A percentile compares a stretch with the other conserved stretches of the same genome.
Conservation (phyloP, 2,888 invertebrate genomes). For the Clitarchus hookeri region DNA sequence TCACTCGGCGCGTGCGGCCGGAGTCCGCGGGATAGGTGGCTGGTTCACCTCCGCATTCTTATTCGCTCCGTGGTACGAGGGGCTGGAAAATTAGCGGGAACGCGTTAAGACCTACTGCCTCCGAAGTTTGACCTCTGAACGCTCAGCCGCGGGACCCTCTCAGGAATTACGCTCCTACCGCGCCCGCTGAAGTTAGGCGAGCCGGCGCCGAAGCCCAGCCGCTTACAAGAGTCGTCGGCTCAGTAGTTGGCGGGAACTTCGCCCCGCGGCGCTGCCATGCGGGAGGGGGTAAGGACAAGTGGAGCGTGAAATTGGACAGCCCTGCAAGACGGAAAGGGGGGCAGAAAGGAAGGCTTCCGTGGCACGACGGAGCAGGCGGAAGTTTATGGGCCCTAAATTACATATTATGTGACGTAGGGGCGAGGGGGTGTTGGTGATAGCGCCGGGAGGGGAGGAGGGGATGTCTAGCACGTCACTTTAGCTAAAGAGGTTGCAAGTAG, state of each 20-base stretch:
- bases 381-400: conserved; percentile 24
- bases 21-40: no score
- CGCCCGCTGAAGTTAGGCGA: background rate
- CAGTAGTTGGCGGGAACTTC: background rate
- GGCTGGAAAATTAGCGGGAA: background rate
- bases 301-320: conserved; percentile 26
- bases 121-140: background rate
- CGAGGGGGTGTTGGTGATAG: no score
- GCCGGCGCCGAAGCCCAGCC: background rate
- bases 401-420: conserved; percentile 19
- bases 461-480: background rate
- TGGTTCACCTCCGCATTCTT: no score
- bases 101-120: no score
- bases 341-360: background rate
- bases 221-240: conserved; percentile 6
- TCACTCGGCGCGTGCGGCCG: no score
- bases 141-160: no score
- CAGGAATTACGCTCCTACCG: background rate
- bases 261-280: background rate
- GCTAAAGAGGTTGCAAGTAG: conserved; percentile 22
- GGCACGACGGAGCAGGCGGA: background rate
- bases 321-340: background rate
- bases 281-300: background rate
- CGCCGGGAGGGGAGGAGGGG: background rate
- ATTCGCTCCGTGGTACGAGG: background rate